phyloP scores from a whole-genome alignment of 2,888 invertebrate species.

The Tortrix viridana region DNA sequence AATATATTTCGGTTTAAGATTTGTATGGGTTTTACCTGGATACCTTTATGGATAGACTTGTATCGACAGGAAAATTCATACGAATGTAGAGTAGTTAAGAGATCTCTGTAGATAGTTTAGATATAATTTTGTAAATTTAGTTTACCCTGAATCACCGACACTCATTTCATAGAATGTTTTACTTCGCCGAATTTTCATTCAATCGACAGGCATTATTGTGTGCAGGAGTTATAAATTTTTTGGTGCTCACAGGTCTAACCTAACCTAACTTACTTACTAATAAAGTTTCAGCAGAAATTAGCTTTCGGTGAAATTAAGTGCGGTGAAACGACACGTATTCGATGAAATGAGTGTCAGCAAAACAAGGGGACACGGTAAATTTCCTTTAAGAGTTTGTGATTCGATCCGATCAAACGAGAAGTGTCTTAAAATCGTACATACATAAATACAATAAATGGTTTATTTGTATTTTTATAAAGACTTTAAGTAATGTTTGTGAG shows the following conservation, averaged over 20 bases:
- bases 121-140: conserved; percentile 47
- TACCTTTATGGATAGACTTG: conserved; percentile 16
- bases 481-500: conserved; percentile 53
- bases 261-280: no score
- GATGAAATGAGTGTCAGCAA: no score
- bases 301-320: no score
- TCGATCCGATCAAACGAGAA: conserved; percentile 46
- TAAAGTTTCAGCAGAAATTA: no score
- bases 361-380: no score
- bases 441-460: conserved; percentile 48
- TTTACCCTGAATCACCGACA: no score
- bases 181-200: no score
- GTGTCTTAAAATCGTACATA: conserved; percentile 65
- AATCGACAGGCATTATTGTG: no score
- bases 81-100: conserved; percentile 42
- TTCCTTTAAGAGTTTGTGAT: conserved; percentile 32
- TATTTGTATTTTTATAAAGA: conserved; percentile 72
- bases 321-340: no score
- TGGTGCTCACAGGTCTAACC: no score
- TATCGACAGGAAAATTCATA: conserved; percentile 39
- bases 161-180: no score
- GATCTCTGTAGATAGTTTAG: conserved; percentile 56
- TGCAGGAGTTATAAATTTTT: no score
- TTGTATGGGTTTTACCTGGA: conserved; percentile 44
- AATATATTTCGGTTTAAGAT: conserved; percentile 40